Base-by-base conservation (phyloP, 2,113 vertebrate genomes). In the Vicugna pacos region DNA sequence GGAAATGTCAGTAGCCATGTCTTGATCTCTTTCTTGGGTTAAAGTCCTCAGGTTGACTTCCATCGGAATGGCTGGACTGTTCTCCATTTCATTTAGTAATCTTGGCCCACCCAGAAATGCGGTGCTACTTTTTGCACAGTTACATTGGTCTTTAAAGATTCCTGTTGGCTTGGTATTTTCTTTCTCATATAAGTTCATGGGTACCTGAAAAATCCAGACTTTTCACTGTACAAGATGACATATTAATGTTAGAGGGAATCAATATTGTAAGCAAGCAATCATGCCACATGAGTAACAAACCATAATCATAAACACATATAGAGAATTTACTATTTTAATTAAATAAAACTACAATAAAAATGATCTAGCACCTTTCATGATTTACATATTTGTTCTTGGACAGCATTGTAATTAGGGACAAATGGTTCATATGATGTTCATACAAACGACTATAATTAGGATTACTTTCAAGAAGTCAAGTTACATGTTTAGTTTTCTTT, bases 361-460 rank as follows among this genome's bases (percentile, higher is more conserved):
- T 67, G 52, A 91, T 95, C 65, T 46, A 60, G 52, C 64, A 95
- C 83, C 92, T 96, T 95, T 73, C 64, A 92, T 56, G 76, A 93
- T 94, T 91, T 94, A 77, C 67, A 72, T 88, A 69, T 65, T 80
- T 94, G 52, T 94, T 95, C 83, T 89, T 67, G 75, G 65, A 89
- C 75, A 95, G 64, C 95, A 70, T 62, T 93, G 95, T 97, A 96
- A 97, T 98, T 97, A 95, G 70, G 91, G 76, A 92, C 77, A 95
- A 88, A 89, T 77, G 81, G 58, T 97, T 95, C 58, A 72, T 90
- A 64, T 83, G 87, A 89, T 95, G 77, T 70, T 96, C 84, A 89
- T 81, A 92, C 95, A 93, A 88, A 95, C 90, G 80, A 92, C 90
- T 96, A 28, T 90, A 96, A 96, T 97, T 96, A 96, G 73, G 86